Conservation (phyloP, 2,797 vertebrate genomes). For the Gymnoscopelus microlampas region DNA sequence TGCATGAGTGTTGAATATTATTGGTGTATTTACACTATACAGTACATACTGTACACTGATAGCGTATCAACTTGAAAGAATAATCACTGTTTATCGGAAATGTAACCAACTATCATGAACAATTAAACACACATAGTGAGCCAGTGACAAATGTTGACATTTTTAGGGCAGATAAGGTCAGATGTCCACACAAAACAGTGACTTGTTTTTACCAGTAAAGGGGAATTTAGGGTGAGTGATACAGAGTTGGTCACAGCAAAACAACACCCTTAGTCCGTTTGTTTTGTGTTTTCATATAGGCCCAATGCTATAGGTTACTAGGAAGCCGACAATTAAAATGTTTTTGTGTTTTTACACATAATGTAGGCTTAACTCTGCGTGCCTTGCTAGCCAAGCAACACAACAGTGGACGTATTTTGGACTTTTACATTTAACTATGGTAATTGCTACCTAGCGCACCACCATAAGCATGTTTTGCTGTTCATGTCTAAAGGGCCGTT, state of each 20-base stretch:
- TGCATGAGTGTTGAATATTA: no score
- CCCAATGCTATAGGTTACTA: neutral
- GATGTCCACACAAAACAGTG: no score
- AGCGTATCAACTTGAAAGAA: neutral
- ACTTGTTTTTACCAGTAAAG: neutral
- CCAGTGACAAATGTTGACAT: no score
- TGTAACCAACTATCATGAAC: no score
- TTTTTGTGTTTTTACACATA: neutral
- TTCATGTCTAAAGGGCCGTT: neutral
- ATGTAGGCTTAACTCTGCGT: neutral
- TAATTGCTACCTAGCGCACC: neutral
- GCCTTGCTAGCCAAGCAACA: neutral
- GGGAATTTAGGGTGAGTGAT: neutral
- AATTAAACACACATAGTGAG: no score
- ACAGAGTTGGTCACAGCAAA: neutral
- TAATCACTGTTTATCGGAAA: no score
- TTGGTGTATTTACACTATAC: no score
- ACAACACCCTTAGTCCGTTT: neutral
- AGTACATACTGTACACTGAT: neutral
- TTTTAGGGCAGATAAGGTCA: no score
- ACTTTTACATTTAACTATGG: neutral
- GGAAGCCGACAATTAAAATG: conserved; percentile 1
- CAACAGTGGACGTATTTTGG: no score
- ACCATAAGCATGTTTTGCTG: neutral
- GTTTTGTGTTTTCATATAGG: neutral